phyloP scores from a whole-genome alignment of 2,113 vertebrate species.

The Tachycineta bicolor region DNA sequence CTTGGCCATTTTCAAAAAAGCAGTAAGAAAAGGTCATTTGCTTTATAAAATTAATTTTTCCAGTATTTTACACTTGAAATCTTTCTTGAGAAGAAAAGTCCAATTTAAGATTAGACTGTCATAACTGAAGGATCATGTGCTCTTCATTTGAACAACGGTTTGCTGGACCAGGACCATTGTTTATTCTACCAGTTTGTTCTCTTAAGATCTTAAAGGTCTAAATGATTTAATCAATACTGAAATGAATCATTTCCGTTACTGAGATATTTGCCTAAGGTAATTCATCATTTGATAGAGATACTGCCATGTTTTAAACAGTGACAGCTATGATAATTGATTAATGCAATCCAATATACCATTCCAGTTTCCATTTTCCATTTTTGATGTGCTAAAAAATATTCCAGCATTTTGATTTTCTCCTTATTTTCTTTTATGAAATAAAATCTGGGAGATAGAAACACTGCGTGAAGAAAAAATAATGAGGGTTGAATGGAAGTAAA shows the following conservation, averaged over 20 bases:
- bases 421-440: slow-evolving; percentile 69
- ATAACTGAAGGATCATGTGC: background rate
- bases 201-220: slow-evolving; percentile 12
- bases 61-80: background rate
- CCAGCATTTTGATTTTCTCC: slow-evolving; percentile 58
- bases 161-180: slow-evolving; percentile 8
- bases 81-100: background rate
- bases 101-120: background rate
- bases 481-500: slow-evolving; percentile 76
- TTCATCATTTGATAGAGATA: slow-evolving; percentile 33
- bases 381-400: slow-evolving; percentile 44
- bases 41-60: background rate
- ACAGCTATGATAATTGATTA: slow-evolving; percentile 28
- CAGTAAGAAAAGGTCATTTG: background rate
- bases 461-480: slow-evolving; percentile 75
- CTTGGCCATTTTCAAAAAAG: background rate
- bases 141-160: background rate
- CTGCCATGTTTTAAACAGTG: slow-evolving; percentile 11
- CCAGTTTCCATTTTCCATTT: slow-evolving; percentile 15
- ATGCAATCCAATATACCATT: slow-evolving; percentile 25
- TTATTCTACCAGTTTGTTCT: slow-evolving; percentile 28
- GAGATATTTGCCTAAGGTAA: slow-evolving; percentile 16
- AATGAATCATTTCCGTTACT: background rate
- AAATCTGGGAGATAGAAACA: slow-evolving; percentile 72
- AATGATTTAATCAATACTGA: slow-evolving; percentile 29